Base-by-base conservation (phyloP, 1,140 invertebrate species). In the Drosophila tani region DNA sequence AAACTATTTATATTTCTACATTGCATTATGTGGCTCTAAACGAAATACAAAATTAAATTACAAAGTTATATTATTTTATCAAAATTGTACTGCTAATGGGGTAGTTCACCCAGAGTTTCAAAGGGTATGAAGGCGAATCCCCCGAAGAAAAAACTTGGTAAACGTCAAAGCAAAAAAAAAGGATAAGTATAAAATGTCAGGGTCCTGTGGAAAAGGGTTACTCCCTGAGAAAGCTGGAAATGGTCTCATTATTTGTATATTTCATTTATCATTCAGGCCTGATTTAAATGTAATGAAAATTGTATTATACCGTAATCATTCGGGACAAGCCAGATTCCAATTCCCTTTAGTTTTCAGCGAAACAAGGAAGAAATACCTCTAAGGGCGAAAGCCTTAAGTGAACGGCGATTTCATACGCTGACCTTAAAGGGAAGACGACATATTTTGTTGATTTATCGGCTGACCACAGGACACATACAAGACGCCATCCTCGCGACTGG, bases 281-380 rank as follows among this genome's bases (percentile, higher is more conserved):
- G 85, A 82, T 90, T 82, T 71, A 79, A 82, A 70, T 80, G 81
- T 82, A 88, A 88, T 88, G 85, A 90, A 90, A 90, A 69, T 85
- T 73, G 85, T 82, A 85, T 90, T 84, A 88, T 85, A 64, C 68
- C 68, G 67, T 90, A 85, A 82, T 90, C 85, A 90, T 88, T 84
- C 64, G 70, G 70, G 47, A 19, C n/a, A 40, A 29, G 41, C 43
- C 58, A 51, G 15, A 47, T 60, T 41, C 41, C 32, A 27, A 27
- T 43, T 60, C 29, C 47, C 46, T 12, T 6, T 19, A 45, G 38
- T 69, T 35, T 35, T 7, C 3, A 12, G 19, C 14, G 53, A 14
- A n/a, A 40, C 17, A 27, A 46, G 1, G 5, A 27, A 29, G 41
- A 53, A 68, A 67, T 19, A 8, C 12, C 64, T 40, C 53, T 32